Conservation (phyloP, 2,113 vertebrate genomes). For the Pelodiscus sinensis region DNA sequence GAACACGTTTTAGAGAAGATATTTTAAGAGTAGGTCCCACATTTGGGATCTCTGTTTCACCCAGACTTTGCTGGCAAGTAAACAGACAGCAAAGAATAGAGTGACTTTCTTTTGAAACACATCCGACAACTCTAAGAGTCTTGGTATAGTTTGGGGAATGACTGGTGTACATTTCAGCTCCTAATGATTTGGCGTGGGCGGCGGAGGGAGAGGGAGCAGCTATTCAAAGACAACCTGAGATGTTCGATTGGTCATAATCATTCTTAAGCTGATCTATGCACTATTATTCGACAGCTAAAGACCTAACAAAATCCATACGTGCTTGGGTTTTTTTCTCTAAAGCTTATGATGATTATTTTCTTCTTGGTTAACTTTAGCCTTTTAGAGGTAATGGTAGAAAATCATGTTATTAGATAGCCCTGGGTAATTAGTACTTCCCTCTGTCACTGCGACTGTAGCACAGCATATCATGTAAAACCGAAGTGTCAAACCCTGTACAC, state of each 20-base stretch:
- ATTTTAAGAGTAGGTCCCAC: not conserved
- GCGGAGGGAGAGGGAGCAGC: not conserved
- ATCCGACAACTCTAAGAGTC: not conserved
- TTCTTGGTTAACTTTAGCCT: slow-evolving; percentile 48
- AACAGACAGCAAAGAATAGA: not conserved
- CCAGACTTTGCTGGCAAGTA: slow-evolving; percentile 8
- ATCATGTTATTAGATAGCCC: slow-evolving; percentile 47
- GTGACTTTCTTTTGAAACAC: not conserved
- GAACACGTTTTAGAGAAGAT: not conserved
- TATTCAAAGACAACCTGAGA: not conserved
- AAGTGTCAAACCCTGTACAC: slow-evolving; percentile 45
- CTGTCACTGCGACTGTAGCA: slow-evolving; percentile 37
- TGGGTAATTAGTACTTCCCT: slow-evolving; percentile 63
- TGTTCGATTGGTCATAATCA: not conserved
- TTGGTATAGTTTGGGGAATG: not conserved
- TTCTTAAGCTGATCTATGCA: not conserved
- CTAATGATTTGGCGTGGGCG: not conserved
- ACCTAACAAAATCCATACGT: not conserved
- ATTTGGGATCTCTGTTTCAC: accelerated
- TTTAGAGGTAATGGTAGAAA: slow-evolving; percentile 25
- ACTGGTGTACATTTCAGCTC: not conserved
- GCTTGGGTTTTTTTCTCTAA: not conserved
- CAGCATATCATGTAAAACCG: slow-evolving; percentile 8
- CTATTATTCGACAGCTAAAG: not conserved
- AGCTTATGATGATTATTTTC: slow-evolving; percentile 1